Evolutionary conservation across 2,888 invertebrate genomes (phyloP), one percentile per base, ranked within the genome.

Genomic region (Tetragonula carbonaria): DNA sequence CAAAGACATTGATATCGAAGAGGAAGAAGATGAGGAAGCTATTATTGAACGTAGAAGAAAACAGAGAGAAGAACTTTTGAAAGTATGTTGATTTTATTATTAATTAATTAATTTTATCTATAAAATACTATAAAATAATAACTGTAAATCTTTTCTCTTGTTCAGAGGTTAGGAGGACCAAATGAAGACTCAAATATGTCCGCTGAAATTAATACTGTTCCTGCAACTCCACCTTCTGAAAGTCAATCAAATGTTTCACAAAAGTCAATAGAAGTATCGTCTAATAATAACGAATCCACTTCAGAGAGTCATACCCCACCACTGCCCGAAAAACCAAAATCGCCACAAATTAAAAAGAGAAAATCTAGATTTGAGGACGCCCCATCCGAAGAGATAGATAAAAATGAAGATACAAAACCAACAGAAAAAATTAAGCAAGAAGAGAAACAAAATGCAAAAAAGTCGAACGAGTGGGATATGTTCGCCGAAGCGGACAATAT

Each of bases 401-500:
- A 91, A 33, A 73, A 70, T 53, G 91, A 92, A 6, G 93, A 94
- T 38, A 77, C 84, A 4, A 91, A 91, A 66, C 86, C 87, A 16
- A 90, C 85, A 23, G 93, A 94, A 4, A 93, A 94, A 79, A 86
- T 88, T 66, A 93, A 93, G 74, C 81, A 78, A 14, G 94, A 94
- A 0, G 94, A 94, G 13, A 94, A 93, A 80, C 91, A 87, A 62
- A 92, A 95, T 85, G 93, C 95, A 0, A 93, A 94, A 33, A 96
- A 96, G 91, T 95, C 95, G n/a, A 95, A 96, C 21, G 97, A 97
- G 90, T 98, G 98, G 97, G 98, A 98, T 92, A 98, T 98, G 97
- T 98, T 98, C 95, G 98, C 99, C 62, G 98, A 99, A 92, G 97
- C 97, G 88, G 98, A 98, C 92, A 97, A 97, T 94, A 97, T 98